These are phyloP conservation scores for Remorina albescens DNA, from an alignment of 2,797 vertebrate genomes.

Conservation along the genomic window DNA sequence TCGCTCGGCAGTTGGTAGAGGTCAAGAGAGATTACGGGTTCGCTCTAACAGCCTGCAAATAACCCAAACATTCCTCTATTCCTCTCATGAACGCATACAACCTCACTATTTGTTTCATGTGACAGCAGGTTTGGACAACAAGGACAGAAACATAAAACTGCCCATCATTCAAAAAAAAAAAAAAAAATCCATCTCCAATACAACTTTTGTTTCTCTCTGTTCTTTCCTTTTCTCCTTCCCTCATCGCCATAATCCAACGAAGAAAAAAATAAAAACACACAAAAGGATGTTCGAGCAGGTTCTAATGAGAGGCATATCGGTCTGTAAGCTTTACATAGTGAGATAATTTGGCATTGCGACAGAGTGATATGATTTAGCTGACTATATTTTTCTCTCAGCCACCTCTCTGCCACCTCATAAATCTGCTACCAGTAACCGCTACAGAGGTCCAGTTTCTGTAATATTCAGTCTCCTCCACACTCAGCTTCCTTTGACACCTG, in stretches of 20 bases:
- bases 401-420: slow-evolving; percentile 77
- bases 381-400: slow-evolving; percentile 78
- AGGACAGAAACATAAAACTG: slow-evolving; percentile 40
- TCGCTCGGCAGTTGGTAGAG: slow-evolving; percentile 80
- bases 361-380: slow-evolving; percentile 77
- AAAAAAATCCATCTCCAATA: slow-evolving; percentile 17
- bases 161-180: too few species aligned
- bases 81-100: slow-evolving; percentile 44
- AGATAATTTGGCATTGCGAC: slow-evolving; percentile 80
- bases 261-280: slow-evolving; percentile 12
- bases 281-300: slow-evolving; percentile 53
- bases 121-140: slow-evolving; percentile 27
- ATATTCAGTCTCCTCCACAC: slow-evolving; percentile 53
- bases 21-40: slow-evolving; percentile 82
- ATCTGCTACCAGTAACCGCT: slow-evolving; percentile 73
- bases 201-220: neutral
- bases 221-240: neutral
- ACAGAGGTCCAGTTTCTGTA: slow-evolving; percentile 68
- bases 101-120: slow-evolving; percentile 28
- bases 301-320: slow-evolving; percentile 74
- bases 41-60: slow-evolving; percentile 67
- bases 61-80: slow-evolving; percentile 68
- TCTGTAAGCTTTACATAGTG: slow-evolving; percentile 72
- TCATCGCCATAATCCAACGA: neutral
- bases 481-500: slow-evolving; percentile 39